Evolutionary conservation across 2,888 invertebrate genomes (phyloP).

Genomic region (Papilio demoleus): DNA sequence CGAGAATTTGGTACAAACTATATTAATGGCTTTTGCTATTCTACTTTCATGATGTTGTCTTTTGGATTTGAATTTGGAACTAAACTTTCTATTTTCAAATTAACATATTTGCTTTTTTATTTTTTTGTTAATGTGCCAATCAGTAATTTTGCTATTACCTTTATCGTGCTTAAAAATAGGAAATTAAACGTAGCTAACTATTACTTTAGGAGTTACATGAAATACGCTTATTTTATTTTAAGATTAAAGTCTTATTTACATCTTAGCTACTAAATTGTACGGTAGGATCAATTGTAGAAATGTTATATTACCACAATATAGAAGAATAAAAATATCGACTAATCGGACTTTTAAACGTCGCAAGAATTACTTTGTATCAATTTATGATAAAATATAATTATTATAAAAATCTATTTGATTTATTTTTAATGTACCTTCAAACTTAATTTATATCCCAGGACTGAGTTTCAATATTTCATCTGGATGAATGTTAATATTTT

Average conservation of each 20-base stretch:
- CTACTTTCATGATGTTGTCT: constrained; percentile 24
- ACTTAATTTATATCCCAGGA: background rate
- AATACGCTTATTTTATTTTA: no score
- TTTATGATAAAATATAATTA: background rate
- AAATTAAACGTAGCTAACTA: background rate
- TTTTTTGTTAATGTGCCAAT: background rate
- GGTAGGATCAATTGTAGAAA: no score
- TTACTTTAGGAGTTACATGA: background rate
- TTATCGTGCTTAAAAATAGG: background rate
- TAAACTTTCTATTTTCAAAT: constrained; percentile 9
- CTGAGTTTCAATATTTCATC: constrained; percentile 9
- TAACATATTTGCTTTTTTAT: background rate
- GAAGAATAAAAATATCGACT: no score
- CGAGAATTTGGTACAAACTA: constrained; percentile 35
- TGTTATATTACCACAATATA: no score
- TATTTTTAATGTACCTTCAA: background rate
- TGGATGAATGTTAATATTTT: background rate
- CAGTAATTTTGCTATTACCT: background rate
- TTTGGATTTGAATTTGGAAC: constrained; percentile 20
- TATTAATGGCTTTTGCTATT: constrained; percentile 36
- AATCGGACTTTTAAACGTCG: no score
- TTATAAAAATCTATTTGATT: no score
- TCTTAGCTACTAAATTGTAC: no score
- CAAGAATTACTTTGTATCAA: no score
- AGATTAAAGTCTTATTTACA: no score